Percentiles rank a stretch among this genome's conserved stretches.
phyloP scores from a whole-genome alignment of 2,888 invertebrate species.

The Drosophila dives region DNA sequence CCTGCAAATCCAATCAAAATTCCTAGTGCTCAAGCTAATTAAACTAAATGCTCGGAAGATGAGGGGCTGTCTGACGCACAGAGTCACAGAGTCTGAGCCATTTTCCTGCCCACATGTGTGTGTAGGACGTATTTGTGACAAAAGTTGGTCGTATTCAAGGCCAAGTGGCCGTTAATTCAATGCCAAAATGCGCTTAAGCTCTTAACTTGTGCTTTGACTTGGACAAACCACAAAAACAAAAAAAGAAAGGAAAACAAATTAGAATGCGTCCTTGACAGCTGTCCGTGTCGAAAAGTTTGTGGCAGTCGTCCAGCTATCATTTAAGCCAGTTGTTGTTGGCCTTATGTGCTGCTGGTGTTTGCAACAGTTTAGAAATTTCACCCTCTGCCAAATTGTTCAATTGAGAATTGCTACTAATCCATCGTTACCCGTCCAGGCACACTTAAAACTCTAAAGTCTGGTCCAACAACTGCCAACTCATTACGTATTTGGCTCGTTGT shows the following conservation, averaged over 20 bases:
- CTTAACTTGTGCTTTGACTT: conserved; percentile 55
- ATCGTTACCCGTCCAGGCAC: conserved; percentile 49
- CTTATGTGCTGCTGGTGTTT: conserved; percentile 2
- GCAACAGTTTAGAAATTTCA: conserved; percentile 9
- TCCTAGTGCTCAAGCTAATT: conserved; percentile 61
- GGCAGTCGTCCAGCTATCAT: conserved; percentile 20
- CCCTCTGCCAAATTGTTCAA: conserved; percentile 30
- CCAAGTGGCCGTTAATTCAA: conserved; percentile 61
- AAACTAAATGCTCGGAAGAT: conserved; percentile 45
- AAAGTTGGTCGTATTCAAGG: conserved; percentile 57
- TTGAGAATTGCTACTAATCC: conserved; percentile 54
- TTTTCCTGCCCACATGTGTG: conserved; percentile 6
- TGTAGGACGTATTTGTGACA: conserved; percentile 52
- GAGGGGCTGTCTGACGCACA: not conserved
- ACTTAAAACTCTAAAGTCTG: conserved; percentile 7
- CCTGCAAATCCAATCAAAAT: conserved; percentile 65
- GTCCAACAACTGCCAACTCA: conserved; percentile 55
- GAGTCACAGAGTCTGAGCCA: not conserved
- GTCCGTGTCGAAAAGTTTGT: conserved; percentile 30
- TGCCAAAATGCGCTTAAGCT: conserved; percentile 56
- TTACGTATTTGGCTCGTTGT: conserved; percentile 35
- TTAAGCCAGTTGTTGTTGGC: conserved; percentile 10
- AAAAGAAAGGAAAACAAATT: not conserved
- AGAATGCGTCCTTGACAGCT: conserved; percentile 10
- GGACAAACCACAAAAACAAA: not conserved